Conservation (phyloP, 2,797 vertebrate species). For the Muraenolepis orangiensis region DNA sequence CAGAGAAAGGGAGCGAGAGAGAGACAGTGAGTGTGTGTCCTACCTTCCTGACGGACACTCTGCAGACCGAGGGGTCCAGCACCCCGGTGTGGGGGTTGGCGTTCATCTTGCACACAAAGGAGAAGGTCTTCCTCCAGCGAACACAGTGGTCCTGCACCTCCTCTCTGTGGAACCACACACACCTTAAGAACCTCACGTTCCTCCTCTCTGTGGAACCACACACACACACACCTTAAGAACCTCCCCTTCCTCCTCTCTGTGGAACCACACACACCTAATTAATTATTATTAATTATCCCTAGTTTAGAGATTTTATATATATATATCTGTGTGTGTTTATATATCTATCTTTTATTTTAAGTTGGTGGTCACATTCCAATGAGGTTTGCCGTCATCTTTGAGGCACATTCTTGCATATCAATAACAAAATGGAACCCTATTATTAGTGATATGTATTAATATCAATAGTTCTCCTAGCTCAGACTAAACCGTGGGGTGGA, state of each 20-base stretch:
- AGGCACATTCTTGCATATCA: not conserved
- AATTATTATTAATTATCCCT: too few species aligned
- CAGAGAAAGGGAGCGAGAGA: too few species aligned
- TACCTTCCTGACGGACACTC: constrained; percentile 95
- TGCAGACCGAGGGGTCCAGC: constrained; percentile 90
- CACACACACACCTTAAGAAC: too few species aligned
- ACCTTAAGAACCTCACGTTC: not conserved
- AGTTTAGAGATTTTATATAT: too few species aligned
- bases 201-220: not conserved
- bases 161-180: constrained; percentile 67
- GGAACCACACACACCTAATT: too few species aligned
- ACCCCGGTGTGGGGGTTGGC: constrained; percentile 93
- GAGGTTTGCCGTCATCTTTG: too few species aligned
- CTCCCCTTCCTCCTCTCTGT: too few species aligned
- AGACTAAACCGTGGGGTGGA: not conserved
- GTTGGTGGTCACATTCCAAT: not conserved
- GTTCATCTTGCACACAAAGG: constrained; percentile 94
- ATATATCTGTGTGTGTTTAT: too few species aligned
- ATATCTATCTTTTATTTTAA: too few species aligned
- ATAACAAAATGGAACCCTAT: not conserved
- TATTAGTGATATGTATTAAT: not conserved
- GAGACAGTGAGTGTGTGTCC: constrained; percentile 19
- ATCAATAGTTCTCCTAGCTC: not conserved
- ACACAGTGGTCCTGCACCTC: constrained; percentile 94
- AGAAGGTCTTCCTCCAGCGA: constrained; percentile 91